phyloP scores from a whole-genome alignment of 2,113 vertebrate genomes.

The Corynorhinus townsendii region DNA sequence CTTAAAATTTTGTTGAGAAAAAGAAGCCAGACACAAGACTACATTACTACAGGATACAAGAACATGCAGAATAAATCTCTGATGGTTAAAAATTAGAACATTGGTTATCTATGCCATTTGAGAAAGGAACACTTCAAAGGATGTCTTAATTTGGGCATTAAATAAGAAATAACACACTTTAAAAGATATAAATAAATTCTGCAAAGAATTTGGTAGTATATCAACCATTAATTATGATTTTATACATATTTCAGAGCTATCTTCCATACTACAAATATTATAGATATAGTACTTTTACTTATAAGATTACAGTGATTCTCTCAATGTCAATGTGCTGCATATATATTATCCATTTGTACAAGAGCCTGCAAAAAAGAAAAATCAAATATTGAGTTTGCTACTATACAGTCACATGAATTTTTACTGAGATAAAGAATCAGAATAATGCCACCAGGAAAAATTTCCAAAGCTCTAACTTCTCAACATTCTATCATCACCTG shows the following conservation, averaged over 20 bases:
- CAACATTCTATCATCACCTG: conserved; percentile 82
- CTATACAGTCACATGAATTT: conserved; percentile 71
- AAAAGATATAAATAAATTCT: conserved; percentile 19
- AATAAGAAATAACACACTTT: neutral
- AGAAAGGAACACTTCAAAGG: neutral
- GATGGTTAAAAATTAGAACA: neutral
- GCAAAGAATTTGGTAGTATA: neutral
- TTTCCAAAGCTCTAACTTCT: conserved; percentile 82
- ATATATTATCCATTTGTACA: neutral
- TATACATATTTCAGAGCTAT: conserved; percentile 2
- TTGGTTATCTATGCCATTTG: neutral
- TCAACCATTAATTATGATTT: neutral
- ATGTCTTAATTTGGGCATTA: neutral
- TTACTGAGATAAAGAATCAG: conserved; percentile 75
- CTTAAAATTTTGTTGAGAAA: neutral
- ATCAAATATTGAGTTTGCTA: conserved; percentile 62
- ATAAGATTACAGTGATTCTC: neutral
- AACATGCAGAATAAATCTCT: neutral
- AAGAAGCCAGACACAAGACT: neutral
- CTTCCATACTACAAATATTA: neutral
- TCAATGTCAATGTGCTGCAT: neutral
- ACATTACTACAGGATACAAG: neutral
- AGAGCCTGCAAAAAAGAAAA: conserved; percentile 34
- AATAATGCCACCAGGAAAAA: conserved; percentile 73
- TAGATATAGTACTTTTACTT: neutral